Evolutionary conservation across 2,888 invertebrate species (phyloP), one percentile per base, ranked within the genome.

Genomic region (Himalopsyche tibetana): DNA sequence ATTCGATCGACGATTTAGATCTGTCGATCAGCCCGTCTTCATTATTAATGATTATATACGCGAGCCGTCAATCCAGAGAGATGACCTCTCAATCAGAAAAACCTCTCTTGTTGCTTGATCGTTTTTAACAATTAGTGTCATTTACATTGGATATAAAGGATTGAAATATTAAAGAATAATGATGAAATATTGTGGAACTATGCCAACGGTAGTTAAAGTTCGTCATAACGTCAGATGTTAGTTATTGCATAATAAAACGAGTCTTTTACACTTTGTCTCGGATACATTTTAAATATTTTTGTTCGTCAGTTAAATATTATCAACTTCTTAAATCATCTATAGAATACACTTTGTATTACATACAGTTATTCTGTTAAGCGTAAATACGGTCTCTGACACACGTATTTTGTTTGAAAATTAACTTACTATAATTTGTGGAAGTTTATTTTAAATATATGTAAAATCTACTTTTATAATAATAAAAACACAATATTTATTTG

Each of bases 31-130:
- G 9, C 2, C 15, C 15, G 51, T 74, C 36, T 28, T 15, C 15
- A 36, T 36, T 36, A 74, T 74, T 74, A 38, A 74, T 74, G 51
- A 51, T 15, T 15, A 51, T 51, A 51, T 15, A 12, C 51, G 8
- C 5, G 15, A 51, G 51, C 51, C 15, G 51, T 51, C 51, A 28
- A 38, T 19, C 74, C 15, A 15, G 74, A n/a, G 36, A 74, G 28
- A 74, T 74, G 36, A 74, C 74, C 74, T 74, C 74, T 74, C 74
- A 74, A 74, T 74, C 74, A 74, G 38, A 74, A 4, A 36, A 15
- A 38, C 74, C 74, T 74, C 36, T 63, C 28, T 36, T 36, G 38
- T 36, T 74, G 9, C 38, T 74, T 74, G 74, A 74, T 36, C 74
- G 38, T 74, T 74, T 36, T 74, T 15, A 74, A 74, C 74, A 74